Conservation (phyloP, 2,113 vertebrate species). For the Ibidorhyncha struthersii region DNA sequence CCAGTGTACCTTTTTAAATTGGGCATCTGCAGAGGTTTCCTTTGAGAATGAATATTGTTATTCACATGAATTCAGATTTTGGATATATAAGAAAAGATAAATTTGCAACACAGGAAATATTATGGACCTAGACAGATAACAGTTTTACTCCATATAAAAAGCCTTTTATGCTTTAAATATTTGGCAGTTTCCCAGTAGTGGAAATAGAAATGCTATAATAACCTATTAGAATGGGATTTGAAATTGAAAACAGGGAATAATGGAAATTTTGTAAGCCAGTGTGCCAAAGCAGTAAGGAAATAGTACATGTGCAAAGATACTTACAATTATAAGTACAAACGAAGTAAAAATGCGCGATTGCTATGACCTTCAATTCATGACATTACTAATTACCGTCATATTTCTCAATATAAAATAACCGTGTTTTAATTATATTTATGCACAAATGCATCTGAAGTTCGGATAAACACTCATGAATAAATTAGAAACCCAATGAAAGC, state of each 20-base stretch:
- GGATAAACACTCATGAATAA: constrained; percentile 1
- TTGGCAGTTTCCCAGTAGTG: background rate
- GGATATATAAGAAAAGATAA: background rate
- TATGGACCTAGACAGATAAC: background rate
- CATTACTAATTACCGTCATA: background rate
- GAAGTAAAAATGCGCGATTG: background rate
- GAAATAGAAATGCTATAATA: background rate
- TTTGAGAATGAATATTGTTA: background rate
- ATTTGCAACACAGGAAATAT: background rate
- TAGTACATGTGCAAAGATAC: background rate
- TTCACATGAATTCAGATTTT: background rate
- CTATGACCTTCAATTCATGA: constrained; percentile 21
- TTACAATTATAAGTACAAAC: background rate
- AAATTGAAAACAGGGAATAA: background rate
- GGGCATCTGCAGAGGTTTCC: background rate
- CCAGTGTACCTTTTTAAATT: background rate
- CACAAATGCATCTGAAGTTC: background rate
- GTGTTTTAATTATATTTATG: constrained; percentile 10
- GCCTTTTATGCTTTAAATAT: background rate
- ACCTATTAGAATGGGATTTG: background rate
- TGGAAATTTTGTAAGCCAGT: background rate
- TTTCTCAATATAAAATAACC: background rate
- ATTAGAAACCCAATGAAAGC: background rate
- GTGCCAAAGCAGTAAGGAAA: background rate
- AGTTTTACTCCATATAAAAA: background rate